A percentile compares a stretch with the other conserved stretches of the same genome.
These are phyloP conservation scores for Pteropus alecto DNA, from an alignment of 2,113 vertebrate genomes.

Conservation along the genomic window DNA sequence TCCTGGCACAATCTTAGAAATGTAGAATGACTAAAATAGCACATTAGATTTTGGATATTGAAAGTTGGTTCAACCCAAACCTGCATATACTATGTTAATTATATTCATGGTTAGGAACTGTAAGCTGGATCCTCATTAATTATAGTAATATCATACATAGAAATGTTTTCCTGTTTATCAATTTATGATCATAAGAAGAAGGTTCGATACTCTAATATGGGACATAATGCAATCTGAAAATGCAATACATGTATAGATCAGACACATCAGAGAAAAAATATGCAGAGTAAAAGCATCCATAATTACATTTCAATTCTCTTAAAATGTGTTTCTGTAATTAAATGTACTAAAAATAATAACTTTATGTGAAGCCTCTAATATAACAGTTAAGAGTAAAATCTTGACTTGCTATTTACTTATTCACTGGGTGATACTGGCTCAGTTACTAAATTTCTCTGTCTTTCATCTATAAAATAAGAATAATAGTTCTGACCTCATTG, in stretches of 20 bases:
- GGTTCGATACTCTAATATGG: neutral
- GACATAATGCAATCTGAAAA: neutral
- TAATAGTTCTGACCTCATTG: neutral
- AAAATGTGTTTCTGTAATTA: slow-evolving; percentile 24
- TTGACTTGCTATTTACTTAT: neutral
- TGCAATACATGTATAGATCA: neutral
- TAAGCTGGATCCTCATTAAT: neutral
- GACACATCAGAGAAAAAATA: neutral
- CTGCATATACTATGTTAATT: neutral
- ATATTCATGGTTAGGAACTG: neutral
- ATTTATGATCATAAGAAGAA: neutral
- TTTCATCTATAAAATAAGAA: neutral
- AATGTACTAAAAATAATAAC: neutral
- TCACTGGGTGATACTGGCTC: neutral
- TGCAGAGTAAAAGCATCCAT: neutral
- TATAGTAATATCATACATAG: neutral
- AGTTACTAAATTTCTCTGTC: neutral
- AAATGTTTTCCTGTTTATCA: neutral
- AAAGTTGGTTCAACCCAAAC: neutral
- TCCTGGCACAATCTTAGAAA: neutral
- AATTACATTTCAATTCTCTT: neutral
- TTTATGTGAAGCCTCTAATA: neutral
- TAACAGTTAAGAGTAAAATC: neutral
- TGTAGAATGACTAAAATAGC: neutral
- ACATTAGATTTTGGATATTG: neutral